Evolutionary conservation across 2,797 vertebrate genomes (phyloP).

Genomic region (Paratrypauchen microcephalus): DNA sequence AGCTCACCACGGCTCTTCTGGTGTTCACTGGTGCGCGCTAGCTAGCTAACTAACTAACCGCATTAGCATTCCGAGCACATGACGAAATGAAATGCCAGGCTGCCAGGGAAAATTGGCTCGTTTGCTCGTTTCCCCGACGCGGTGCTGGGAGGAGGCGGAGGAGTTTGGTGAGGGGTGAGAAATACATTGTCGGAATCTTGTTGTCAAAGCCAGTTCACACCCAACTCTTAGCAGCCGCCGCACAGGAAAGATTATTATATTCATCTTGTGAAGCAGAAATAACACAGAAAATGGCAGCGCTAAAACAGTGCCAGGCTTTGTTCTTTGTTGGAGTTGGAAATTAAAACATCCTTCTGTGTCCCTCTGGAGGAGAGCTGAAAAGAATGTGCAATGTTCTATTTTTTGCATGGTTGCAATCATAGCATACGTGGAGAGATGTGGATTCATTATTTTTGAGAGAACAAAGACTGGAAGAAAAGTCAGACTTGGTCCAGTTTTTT

Average conservation of each 20-base stretch:
- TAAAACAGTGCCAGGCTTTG: conserved; percentile 5
- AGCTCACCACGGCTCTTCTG: neutral
- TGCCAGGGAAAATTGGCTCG: neutral
- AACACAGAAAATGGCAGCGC: neutral
- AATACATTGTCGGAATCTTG: conserved; percentile 1
- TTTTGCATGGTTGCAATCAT: neutral
- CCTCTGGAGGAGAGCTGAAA: neutral
- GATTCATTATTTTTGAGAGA: neutral
- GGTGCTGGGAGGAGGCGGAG: neutral
- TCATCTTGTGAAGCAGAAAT: conserved; percentile 11
- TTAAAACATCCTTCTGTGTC: conserved; percentile 7
- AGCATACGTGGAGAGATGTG: neutral
- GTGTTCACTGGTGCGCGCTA: neutral
- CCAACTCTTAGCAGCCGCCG: neutral
- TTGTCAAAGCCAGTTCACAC: conserved; percentile 3
- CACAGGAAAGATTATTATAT: neutral
- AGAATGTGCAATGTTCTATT: conserved; percentile 1
- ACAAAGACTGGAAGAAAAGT: neutral
- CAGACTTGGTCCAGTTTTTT: neutral
- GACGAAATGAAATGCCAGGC: neutral
- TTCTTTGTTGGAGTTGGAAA: conserved; percentile 8
- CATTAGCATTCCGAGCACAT: conserved; percentile 1
- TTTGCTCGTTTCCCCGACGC: neutral
- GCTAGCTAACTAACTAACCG: neutral
- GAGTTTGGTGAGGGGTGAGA: conserved; percentile 3